A percentile compares a stretch with the other conserved stretches of the same genome.
Evolutionary conservation across 2,113 vertebrate species (phyloP).

Genomic region (Semnornis frantzii): DNA sequence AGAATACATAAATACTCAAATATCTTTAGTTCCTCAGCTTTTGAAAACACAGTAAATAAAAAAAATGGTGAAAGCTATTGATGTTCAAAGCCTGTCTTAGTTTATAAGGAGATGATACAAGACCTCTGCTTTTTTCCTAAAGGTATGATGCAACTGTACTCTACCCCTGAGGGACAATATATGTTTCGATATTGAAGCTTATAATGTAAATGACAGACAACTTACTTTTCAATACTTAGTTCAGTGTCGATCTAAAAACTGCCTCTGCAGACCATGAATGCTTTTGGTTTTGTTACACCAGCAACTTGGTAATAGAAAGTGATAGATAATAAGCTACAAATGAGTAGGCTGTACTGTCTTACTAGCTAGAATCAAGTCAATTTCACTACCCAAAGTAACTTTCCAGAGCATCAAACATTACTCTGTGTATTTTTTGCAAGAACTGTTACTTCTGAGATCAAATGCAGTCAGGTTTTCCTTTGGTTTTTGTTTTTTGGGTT

Average conservation of each 20-base stretch:
- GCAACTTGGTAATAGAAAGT: neutral
- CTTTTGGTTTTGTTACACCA: neutral
- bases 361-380: neutral
- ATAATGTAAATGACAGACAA: neutral
- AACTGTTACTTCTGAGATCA: neutral
- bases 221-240: neutral
- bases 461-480: neutral
- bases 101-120: neutral
- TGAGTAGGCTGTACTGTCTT: neutral
- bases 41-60: neutral
- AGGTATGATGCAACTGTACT: neutral
- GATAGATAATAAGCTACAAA: neutral
- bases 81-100: neutral
- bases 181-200: neutral
- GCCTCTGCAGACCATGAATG: neutral
- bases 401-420: neutral
- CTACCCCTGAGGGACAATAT: neutral
- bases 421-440: neutral
- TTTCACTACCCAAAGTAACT: neutral
- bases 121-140: neutral
- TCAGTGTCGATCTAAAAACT: neutral
- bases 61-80: neutral
- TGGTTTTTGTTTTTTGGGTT: too few species aligned
- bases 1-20: slow-evolving; percentile 13
- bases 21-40: neutral